Conservation (phyloP, 2,113 vertebrate genomes). For the Erythrocercus mccallii region DNA sequence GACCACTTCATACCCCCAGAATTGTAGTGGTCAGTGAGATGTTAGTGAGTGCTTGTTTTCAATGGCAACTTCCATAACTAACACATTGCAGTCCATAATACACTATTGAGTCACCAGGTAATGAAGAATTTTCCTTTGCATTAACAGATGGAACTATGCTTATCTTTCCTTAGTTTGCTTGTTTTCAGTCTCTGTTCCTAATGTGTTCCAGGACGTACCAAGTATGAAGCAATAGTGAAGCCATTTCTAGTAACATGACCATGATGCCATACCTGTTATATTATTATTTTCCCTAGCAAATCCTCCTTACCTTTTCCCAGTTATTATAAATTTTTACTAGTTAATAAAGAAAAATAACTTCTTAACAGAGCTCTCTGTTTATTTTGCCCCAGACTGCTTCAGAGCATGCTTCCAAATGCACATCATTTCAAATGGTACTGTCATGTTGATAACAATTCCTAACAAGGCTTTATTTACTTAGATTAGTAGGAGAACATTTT, state of each 20-base stretch:
- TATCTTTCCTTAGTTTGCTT: not conserved
- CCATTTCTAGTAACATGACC: not conserved
- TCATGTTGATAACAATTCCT: not conserved
- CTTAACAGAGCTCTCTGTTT: not conserved
- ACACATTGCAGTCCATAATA: not conserved
- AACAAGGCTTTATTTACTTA: not conserved
- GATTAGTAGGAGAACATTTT: not conserved
- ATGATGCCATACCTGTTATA: not conserved
- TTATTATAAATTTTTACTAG: not conserved
- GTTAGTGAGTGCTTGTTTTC: not conserved
- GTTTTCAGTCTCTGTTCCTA: not conserved
- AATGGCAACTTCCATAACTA: not conserved
- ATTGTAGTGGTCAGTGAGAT: not conserved
- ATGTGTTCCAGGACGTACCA: not conserved
- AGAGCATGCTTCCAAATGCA: not conserved
- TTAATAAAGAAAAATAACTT: not conserved
- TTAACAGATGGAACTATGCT: not conserved
- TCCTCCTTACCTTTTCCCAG: not conserved
- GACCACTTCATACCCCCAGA: not conserved
- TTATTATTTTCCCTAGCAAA: not conserved
- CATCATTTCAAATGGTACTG: not conserved
- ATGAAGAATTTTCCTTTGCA: not conserved
- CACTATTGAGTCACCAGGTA: not conserved
- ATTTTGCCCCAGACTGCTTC: not conserved
- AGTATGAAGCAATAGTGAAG: not conserved